A percentile compares a stretch with the other conserved stretches of the same genome.
Conservation (phyloP, 2,797 vertebrate species). For the Rhinophrynus dorsalis region DNA sequence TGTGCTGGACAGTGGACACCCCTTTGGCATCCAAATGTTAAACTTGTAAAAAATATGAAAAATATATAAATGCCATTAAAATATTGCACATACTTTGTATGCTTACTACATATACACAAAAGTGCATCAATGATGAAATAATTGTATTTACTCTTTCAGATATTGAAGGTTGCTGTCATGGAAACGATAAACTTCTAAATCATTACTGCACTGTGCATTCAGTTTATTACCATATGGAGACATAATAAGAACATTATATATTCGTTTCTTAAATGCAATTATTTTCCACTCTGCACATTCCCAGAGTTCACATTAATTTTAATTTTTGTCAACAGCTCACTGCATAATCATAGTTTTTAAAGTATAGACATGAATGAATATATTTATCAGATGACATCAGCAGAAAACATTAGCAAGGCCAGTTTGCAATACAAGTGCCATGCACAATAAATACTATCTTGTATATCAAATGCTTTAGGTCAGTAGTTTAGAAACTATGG, state of each 20-base stretch:
- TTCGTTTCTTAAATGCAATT: conserved; percentile 10
- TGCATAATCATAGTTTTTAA: conserved; percentile 6
- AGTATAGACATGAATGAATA: conserved; percentile 10
- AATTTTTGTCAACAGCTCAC: conserved; percentile 15
- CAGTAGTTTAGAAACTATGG: no score
- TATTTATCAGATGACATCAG: conserved; percentile 11
- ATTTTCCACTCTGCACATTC: conserved; percentile 12
- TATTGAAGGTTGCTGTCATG: conserved; percentile 3
- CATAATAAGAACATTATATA: not conserved
- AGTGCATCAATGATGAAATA: not conserved
- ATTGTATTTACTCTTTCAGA: not conserved
- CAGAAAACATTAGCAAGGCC: not conserved
- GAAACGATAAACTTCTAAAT: conserved; percentile 8
- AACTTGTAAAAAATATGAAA: no score
- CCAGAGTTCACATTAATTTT: conserved; percentile 11
- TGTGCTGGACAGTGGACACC: no score
- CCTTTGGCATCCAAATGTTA: no score
- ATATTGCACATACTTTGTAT: no score
- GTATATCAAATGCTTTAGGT: no score
- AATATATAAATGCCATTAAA: no score
- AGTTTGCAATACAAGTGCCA: not conserved
- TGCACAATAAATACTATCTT: no score
- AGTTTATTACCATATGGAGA: conserved; percentile 14
- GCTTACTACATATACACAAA: no score
- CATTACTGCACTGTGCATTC: not conserved